Evolutionary conservation across 2,113 vertebrate genomes (phyloP).

Genomic region (Lepus europaeus): DNA sequence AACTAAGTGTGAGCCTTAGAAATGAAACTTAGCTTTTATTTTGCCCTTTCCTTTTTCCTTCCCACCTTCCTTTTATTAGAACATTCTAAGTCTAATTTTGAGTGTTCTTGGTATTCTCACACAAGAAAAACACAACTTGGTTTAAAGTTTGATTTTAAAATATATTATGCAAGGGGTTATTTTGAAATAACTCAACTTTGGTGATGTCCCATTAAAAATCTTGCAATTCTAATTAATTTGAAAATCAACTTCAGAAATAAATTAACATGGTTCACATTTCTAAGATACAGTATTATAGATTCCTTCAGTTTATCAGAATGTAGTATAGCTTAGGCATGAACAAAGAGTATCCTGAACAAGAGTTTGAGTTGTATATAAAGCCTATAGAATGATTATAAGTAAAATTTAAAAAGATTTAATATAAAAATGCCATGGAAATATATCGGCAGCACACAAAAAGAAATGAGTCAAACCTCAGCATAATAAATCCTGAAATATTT

Average conservation of each 20-base stretch:
- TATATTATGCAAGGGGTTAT: not conserved
- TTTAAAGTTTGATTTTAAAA: slow-evolving; percentile 23
- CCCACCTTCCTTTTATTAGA: not conserved
- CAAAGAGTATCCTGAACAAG: not conserved
- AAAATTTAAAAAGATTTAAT: not conserved
- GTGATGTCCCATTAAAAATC: not conserved
- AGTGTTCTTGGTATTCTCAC: not conserved
- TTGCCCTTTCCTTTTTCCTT: not conserved
- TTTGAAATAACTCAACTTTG: not conserved
- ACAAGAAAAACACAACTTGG: slow-evolving; percentile 3
- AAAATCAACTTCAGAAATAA: not conserved
- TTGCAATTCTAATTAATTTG: not conserved
- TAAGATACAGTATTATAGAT: not conserved
- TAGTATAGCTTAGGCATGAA: slow-evolving; percentile 32
- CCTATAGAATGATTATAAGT: not conserved
- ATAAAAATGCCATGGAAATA: not conserved
- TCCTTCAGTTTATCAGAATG: not conserved
- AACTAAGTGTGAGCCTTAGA: not conserved
- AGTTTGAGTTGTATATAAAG: not conserved
- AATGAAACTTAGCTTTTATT: not conserved
- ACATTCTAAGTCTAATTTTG: not conserved
- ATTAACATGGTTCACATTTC: not conserved
- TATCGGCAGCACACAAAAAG: not conserved
- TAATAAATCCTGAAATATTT: not conserved
- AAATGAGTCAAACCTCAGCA: not conserved